Percentiles rank a stretch among this genome's conserved stretches.
phyloP scores from a whole-genome alignment of 2,888 invertebrate genomes.

The Coleophora deauratella region DNA sequence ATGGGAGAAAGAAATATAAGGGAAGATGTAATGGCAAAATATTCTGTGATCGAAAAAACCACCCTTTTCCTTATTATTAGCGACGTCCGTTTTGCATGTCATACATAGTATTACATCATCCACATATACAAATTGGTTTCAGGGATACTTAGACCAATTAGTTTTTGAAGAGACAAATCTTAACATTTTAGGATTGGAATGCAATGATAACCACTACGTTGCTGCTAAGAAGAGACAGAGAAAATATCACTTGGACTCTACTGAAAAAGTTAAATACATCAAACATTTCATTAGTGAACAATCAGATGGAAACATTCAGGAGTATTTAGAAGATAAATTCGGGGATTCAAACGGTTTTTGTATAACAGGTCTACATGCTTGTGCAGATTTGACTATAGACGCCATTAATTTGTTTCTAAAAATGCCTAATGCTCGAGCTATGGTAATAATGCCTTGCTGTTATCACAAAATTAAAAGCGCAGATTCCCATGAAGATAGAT shows the following conservation, averaged over 20 bases:
- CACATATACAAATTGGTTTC: too few relatives aligned
- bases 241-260: constrained; percentile 67
- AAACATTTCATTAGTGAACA: constrained; percentile 70
- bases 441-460: constrained; percentile 85
- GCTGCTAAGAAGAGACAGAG: constrained; percentile 74
- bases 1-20: too few relatives aligned
- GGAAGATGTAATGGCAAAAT: too few relatives aligned
- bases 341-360: constrained; percentile 39
- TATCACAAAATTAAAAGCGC: constrained; percentile 78
- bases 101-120: too few relatives aligned
- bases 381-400: constrained; percentile 82
- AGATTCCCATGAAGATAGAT: constrained; percentile 33
- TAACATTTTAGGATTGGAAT: constrained; percentile 80
- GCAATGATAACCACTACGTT: constrained; percentile 68
- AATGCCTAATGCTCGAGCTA: constrained; percentile 66
- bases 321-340: constrained; percentile 49
- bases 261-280: constrained; percentile 70
- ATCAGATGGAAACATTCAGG: constrained; percentile 58
- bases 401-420: constrained; percentile 78
- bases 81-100: too few relatives aligned
- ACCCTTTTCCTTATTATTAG: too few relatives aligned
- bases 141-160: constrained; percentile 84
- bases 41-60: too few relatives aligned
- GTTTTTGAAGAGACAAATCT: constrained; percentile 73
- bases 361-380: constrained; percentile 81